These are phyloP conservation scores for Cirrhinus mrigala DNA, from an alignment of 2,797 vertebrate species.

Conservation along the genomic window DNA sequence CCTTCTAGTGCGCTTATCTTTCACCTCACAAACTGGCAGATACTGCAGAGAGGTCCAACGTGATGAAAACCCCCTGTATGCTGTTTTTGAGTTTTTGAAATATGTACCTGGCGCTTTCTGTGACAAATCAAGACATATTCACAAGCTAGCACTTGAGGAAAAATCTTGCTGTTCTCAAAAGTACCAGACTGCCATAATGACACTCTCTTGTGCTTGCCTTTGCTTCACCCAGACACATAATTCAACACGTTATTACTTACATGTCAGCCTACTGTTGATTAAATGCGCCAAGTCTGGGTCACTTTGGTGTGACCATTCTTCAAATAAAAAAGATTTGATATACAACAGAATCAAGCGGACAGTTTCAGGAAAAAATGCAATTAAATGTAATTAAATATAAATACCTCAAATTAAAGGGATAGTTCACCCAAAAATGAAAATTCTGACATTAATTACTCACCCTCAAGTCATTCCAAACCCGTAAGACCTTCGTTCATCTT, in stretches of 20 bases:
- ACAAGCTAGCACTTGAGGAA: slow-evolving; percentile 19
- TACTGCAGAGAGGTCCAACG: neutral
- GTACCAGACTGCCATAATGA: slow-evolving; percentile 4
- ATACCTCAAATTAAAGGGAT: neutral
- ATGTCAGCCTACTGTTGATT: neutral
- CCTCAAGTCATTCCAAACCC: too few species aligned
- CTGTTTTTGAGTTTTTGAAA: neutral
- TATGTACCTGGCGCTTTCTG: neutral
- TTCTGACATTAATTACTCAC: too few species aligned
- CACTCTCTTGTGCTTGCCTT: neutral
- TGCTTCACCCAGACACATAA: neutral
- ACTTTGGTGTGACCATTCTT: neutral
- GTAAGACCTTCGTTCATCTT: too few species aligned
- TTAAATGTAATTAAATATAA: neutral
- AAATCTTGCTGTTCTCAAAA: slow-evolving; percentile 3
- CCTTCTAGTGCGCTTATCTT: neutral
- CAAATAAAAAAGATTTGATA: neutral
- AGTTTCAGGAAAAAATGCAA: neutral
- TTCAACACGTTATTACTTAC: neutral
- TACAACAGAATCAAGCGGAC: neutral
- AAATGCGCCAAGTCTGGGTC: slow-evolving; percentile 6
- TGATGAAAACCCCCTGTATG: neutral
- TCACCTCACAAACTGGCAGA: neutral
- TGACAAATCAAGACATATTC: slow-evolving; percentile 22
- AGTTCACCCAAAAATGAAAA: too few species aligned